Percentiles rank a stretch among this genome's conserved stretches.
These are phyloP conservation scores for Ceratitis capitata DNA, from an alignment of 1,140 invertebrate genomes.

Conservation along the genomic window DNA sequence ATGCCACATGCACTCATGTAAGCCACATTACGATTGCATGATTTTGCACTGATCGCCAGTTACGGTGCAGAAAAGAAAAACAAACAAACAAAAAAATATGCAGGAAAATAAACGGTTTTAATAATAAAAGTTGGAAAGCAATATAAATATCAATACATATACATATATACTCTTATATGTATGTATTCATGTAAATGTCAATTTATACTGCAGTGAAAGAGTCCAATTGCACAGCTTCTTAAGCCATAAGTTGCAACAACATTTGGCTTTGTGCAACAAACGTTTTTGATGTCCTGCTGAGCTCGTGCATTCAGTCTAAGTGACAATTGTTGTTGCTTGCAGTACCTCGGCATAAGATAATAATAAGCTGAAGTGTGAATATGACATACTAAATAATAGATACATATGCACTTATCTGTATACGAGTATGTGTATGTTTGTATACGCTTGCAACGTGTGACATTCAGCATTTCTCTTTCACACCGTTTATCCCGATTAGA, in stretches of 20 bases:
- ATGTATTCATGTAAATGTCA: no score
- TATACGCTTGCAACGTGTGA: neutral
- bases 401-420: neutral
- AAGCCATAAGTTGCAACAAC: constrained; percentile 36
- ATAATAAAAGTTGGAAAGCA: neutral
- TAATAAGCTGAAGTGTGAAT: neutral
- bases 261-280: constrained; percentile 23
- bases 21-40: neutral
- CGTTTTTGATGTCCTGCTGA: neutral
- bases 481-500: constrained; percentile 20
- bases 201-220: neutral
- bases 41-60: constrained; percentile 13
- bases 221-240: neutral
- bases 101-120: neutral
- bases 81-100: no score
- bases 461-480: constrained; percentile 24
- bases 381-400: neutral
- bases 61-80: neutral
- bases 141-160: neutral
- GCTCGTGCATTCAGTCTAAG: neutral
- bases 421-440: neutral
- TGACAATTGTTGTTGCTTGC: neutral
- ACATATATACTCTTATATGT: no score
- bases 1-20: neutral
- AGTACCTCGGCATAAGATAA: neutral